Evolutionary conservation across 2,797 vertebrate genomes (phyloP), one percentile per base, ranked within the genome.

Genomic region (Amniataba percoides): DNA sequence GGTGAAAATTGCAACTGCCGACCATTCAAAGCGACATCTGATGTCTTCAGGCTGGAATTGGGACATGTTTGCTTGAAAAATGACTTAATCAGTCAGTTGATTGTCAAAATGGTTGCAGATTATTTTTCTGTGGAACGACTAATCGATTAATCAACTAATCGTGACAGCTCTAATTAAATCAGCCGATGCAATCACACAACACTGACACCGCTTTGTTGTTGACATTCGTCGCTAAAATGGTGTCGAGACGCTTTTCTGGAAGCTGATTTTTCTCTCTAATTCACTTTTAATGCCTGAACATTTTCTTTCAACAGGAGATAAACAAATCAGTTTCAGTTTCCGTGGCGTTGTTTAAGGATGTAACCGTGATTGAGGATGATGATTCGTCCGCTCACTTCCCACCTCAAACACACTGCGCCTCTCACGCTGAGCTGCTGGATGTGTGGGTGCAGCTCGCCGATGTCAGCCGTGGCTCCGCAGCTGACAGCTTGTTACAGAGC

Each of bases 401-500:
- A 25, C 48, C 14, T 49, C 4, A 36, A 36, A 39, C 71, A 46
- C 12, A 14, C 69, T 36, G 62, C 65, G 64, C 21, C 40, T 2
- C 51, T 77, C 81, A 58, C 53, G 11, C 16, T 19, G 59, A 81
- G 63, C 74, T 16, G 56, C 31, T 64, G 46, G 61, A 55, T 40
- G 65, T 73, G 79, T 71, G 71, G 40, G 48, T 52, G 71, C 65
- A 81, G 34, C 64, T 43, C 61, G 19, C 46, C 14, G 18, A 53
- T 74, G 67, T 87, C 78, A 80, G 78, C 49, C 65, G 6, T 31
- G 68, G 21, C 77, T 73, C 57, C 40, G 15, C 80, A 4, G 79
- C 82, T 88, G 90, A 82, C 88, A 82, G 86, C 86, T 91, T 75
- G 83, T 90, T 90, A 84, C 31, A 59, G 74, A 62, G 84, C 83